A percentile compares a stretch with the other conserved stretches of the same genome.
Conservation (phyloP, 1,140 invertebrate species). For the Halesus radiatus region DNA sequence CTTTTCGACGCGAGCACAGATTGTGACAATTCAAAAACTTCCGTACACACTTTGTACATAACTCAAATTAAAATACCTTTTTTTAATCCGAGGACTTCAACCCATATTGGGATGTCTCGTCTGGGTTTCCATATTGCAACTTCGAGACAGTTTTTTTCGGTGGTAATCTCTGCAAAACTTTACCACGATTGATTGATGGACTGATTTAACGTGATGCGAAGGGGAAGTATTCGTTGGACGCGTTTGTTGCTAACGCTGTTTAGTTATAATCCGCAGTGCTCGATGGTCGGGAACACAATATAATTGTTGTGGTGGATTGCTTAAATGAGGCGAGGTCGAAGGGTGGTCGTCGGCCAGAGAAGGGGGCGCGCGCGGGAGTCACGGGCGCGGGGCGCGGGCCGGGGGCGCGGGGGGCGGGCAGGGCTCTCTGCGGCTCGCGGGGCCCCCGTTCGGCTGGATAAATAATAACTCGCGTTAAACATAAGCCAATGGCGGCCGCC, state of each 20-base stretch:
- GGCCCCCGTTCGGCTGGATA: constrained; percentile 11
- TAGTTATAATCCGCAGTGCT: neutral
- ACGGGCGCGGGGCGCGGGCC: neutral
- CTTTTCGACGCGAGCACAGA: neutral
- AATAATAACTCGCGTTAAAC: constrained; percentile 33
- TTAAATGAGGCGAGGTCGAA: constrained; percentile 12
- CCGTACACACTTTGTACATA: neutral
- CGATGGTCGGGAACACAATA: neutral
- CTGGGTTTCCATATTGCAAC: neutral
- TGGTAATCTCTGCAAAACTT: neutral
- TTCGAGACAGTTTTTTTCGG: neutral
- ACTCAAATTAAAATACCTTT: neutral
- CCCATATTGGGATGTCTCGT: neutral
- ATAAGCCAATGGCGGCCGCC: constrained; percentile 39
- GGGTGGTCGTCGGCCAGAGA: neutral
- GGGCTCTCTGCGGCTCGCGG: neutral
- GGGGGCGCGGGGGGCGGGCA: neutral
- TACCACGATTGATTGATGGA: neutral
- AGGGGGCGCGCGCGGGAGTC: neutral
- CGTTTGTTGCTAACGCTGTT: no score
- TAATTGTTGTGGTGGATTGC: neutral
- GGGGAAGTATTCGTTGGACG: no score
- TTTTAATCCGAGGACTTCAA: neutral
- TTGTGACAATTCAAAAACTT: neutral
- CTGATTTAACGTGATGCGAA: neutral